These are phyloP conservation scores for Battus philenor DNA, from an alignment of 1,140 invertebrate genomes.

Conservation along the genomic window DNA sequence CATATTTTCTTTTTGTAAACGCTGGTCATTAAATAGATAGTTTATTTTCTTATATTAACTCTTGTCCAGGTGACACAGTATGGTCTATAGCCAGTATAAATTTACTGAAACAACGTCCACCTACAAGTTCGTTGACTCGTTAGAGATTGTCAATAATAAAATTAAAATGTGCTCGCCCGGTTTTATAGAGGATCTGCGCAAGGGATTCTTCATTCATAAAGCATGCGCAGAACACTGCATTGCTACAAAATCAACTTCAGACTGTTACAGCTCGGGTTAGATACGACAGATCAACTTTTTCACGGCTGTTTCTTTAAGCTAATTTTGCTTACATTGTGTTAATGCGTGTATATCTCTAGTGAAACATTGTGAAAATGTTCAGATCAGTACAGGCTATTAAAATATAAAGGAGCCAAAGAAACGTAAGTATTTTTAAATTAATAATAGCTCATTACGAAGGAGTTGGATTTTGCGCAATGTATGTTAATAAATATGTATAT, in stretches of 20 bases:
- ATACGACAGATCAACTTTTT: constrained; percentile 43
- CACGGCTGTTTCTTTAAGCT: constrained; percentile 32
- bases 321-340: constrained; percentile 30
- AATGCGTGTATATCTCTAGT: constrained; percentile 21
- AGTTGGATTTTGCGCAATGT: no score
- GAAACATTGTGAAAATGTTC: constrained; percentile 34
- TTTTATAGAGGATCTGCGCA: constrained; percentile 53
- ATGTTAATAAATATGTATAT: no score
- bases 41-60: no score
- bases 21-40: no score
- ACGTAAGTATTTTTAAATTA: no score
- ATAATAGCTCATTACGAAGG: no score
- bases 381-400: no score
- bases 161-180: constrained; percentile 54
- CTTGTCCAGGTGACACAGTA: no score
- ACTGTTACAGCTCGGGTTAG: constrained; percentile 34
- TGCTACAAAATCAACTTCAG: constrained; percentile 69
- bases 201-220: constrained; percentile 42
- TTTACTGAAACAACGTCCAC: constrained; percentile 1
- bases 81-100: no score
- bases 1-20: no score
- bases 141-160: constrained; percentile 62
- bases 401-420: no score
- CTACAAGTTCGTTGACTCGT: constrained; percentile 51
- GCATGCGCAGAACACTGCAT: constrained; percentile 71